Conservation (phyloP, 2,113 vertebrate species). For the Cepphus grylle region DNA sequence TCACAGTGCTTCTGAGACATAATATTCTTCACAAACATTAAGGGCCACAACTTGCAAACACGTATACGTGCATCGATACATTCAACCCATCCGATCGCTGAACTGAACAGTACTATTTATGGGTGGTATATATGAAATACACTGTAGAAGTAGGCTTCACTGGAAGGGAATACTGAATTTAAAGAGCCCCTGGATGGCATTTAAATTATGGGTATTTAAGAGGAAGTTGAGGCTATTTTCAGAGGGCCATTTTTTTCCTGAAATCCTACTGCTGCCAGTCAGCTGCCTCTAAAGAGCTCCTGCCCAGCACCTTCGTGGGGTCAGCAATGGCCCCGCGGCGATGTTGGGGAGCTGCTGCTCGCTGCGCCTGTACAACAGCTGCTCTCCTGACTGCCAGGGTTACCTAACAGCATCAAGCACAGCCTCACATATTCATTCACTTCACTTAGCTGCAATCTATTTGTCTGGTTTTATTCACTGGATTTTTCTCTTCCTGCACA, state of each 20-base stretch:
- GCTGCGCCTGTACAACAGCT: neutral
- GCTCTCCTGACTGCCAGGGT: neutral
- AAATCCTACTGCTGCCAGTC: neutral
- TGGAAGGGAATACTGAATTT: neutral
- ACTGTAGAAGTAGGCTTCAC: neutral
- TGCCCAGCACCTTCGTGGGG: accelerated
- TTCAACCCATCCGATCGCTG: neutral
- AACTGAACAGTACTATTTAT: neutral
- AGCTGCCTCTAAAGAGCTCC: neutral
- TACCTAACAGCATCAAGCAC: neutral
- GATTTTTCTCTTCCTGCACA: neutral
- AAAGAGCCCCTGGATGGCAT: neutral
- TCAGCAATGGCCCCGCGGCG: accelerated
- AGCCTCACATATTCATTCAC: neutral
- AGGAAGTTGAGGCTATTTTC: neutral
- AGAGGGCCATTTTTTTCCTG: neutral
- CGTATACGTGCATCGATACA: accelerated
- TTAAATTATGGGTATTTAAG: neutral
- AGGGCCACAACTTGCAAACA: neutral
- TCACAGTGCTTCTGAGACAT: neutral
- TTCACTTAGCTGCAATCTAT: neutral
- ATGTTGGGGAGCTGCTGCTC: neutral
- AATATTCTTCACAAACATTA: neutral
- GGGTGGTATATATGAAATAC: neutral
- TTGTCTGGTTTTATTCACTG: neutral